Percentiles rank a stretch among this genome's conserved stretches.
phyloP scores from a whole-genome alignment of 2,797 vertebrate species.

The Hydrolagus colliei region DNA sequence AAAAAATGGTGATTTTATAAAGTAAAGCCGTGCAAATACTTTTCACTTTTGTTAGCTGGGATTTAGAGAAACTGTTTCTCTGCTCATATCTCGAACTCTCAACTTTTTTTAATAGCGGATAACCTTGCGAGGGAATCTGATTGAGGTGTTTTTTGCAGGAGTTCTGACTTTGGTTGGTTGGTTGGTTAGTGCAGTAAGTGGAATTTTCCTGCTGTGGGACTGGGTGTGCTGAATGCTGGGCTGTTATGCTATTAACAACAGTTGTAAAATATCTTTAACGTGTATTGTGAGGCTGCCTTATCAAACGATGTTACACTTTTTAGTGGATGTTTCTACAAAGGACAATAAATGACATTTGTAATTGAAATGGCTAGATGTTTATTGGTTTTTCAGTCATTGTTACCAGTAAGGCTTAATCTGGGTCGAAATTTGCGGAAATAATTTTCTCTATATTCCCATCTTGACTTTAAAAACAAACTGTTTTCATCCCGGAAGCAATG shows the following conservation, averaged over 20 bases:
- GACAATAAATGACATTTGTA: conserved; percentile 30
- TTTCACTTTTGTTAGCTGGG: not conserved
- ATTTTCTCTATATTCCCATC: conserved; percentile 9
- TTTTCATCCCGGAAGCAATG: conserved; percentile 31
- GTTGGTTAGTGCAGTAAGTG: no score
- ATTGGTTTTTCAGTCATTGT: conserved; percentile 17
- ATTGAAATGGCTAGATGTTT: conserved; percentile 23
- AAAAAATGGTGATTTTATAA: not conserved
- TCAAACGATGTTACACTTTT: conserved; percentile 1
- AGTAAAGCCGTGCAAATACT: not conserved
- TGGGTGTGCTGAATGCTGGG: not conserved
- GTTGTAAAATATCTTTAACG: conserved; percentile 15
- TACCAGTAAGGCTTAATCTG: conserved; percentile 19
- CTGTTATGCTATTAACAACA: not conserved
- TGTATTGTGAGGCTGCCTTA: conserved; percentile 24
- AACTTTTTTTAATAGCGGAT: not conserved
- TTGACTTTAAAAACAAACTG: not conserved
- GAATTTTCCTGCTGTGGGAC: not conserved
- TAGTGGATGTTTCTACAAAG: conserved; percentile 23
- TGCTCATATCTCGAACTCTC: not conserved
- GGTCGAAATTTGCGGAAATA: conserved; percentile 5
- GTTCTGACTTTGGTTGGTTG: no score
- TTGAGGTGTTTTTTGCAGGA: not conserved
- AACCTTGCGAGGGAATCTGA: not conserved
- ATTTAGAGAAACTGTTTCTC: not conserved